Evolutionary conservation across 2,888 invertebrate genomes (phyloP).

Genomic region (Chrysolina americana): DNA sequence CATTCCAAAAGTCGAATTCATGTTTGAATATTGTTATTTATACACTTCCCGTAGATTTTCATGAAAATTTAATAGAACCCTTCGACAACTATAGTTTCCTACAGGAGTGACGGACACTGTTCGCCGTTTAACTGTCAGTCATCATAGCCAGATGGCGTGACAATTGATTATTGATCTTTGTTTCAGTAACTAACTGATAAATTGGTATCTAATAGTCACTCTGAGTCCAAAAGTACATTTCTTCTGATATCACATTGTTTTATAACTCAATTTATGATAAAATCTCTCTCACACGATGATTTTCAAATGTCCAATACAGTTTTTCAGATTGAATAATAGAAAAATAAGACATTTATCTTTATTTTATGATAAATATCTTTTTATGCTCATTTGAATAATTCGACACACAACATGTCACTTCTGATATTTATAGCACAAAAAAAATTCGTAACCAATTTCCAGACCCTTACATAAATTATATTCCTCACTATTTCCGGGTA

Average conservation of each 20-base stretch:
- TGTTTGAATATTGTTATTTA: too few relatives aligned
- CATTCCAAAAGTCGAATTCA: too few relatives aligned
- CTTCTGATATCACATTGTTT: not conserved
- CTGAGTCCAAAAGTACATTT: too few relatives aligned
- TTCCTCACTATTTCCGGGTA: constrained; percentile 54
- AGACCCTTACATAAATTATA: constrained; percentile 56
- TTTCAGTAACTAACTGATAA: too few relatives aligned
- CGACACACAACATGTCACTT: constrained; percentile 35
- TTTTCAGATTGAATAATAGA: not conserved
- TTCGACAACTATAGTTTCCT: too few relatives aligned
- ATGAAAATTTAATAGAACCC: too few relatives aligned
- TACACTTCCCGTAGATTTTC: too few relatives aligned
- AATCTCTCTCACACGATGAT: not conserved
- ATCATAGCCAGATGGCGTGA: too few relatives aligned
- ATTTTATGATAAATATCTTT: constrained; percentile 40
- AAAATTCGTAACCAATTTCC: constrained; percentile 44
- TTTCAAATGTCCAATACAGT: not conserved
- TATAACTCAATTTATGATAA: not conserved
- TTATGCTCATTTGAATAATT: constrained; percentile 27
- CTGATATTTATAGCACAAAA: constrained; percentile 39
- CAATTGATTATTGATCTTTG: too few relatives aligned
- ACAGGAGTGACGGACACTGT: too few relatives aligned
- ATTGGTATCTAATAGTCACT: too few relatives aligned
- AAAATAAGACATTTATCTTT: constrained; percentile 41
- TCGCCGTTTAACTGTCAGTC: too few relatives aligned